Evolutionary conservation across 2,888 invertebrate species (phyloP), one percentile per base, ranked within the genome.

Genomic region (Tethea ocularis): DNA sequence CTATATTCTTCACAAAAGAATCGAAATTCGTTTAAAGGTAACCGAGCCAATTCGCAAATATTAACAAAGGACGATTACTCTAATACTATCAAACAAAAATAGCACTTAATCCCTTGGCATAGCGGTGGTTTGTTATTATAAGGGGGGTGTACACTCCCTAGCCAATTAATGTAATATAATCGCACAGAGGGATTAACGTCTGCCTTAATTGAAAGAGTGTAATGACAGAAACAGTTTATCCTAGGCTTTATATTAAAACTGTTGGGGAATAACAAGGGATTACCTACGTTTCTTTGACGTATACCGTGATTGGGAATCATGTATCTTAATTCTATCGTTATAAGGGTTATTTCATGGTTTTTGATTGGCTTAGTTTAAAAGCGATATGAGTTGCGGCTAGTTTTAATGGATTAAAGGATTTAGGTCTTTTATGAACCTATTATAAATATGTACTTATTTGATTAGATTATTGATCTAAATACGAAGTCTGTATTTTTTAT

Each of bases 161-260:
- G 82, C 89, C 92, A 92, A 93, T 93, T 93, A 93, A 88, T 86
- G 90, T 86, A 87, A 89, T 89, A 88, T 92, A 92, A 92, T 91
- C 89, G 88, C 86, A 84, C 84, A 83, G 82, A 84, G 88, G 86
- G 92, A 91, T 91, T 91, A 90, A 82, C 82, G 84, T 77, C 78
- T 66, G 80, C 75, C 80, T 89, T 90, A 91, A 91, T 91, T 89
- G 89, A 89, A 89, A 89, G 86, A 88, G 87, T 87, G 87, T 85
- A 83, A 86, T 82, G 80, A 73, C 71, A 62, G 51, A 61, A 60
- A 64, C 57, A 69, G 61, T 64, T 67, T 60, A 71, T 69, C 62
- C 64, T 20, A 29, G 62, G 74, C 66, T 67, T 67, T 64, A 62
- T 65, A 59, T 62, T 57, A 62, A 64, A 61, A 67, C 68, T 64